A percentile compares a stretch with the other conserved stretches of the same genome.
phyloP scores from a whole-genome alignment of 1,140 invertebrate genomes.

The Nilaparvata lugens region DNA sequence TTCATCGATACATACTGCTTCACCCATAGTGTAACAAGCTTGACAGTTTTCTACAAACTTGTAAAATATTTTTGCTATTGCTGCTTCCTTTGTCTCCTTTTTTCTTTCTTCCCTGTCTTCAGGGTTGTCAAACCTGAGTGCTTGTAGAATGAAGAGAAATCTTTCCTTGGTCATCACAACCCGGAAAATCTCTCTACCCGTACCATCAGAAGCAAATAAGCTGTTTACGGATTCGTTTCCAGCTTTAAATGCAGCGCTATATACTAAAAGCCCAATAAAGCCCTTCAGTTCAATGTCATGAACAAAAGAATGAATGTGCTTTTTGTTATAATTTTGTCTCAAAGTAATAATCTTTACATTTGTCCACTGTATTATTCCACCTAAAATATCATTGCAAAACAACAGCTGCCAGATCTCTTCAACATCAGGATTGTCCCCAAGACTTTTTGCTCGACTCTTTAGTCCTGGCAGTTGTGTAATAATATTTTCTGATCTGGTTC shows the following conservation, averaged over 20 bases:
- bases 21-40: too few species aligned
- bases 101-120: constrained; percentile 20
- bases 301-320: not conserved
- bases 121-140: constrained; percentile 23
- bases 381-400: not conserved
- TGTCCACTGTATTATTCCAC: not conserved
- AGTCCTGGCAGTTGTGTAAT: not conserved
- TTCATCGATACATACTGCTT: constrained; percentile 32
- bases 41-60: constrained; percentile 26
- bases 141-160: constrained; percentile 19
- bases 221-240: constrained; percentile 2
- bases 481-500: not conserved
- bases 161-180: constrained; percentile 17
- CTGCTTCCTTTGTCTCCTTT: constrained; percentile 1
- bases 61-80: not conserved
- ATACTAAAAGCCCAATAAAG: not conserved
- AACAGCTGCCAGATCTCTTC: not conserved
- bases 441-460: not conserved
- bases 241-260: not conserved
- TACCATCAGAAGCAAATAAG: constrained; percentile 20
- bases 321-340: not conserved
- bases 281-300: not conserved
- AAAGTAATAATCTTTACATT: not conserved
- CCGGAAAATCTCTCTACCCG: constrained; percentile 21
- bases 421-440: not conserved